Evolutionary conservation across 2,797 vertebrate species (phyloP).

Genomic region (Rhinichthys osculus): DNA sequence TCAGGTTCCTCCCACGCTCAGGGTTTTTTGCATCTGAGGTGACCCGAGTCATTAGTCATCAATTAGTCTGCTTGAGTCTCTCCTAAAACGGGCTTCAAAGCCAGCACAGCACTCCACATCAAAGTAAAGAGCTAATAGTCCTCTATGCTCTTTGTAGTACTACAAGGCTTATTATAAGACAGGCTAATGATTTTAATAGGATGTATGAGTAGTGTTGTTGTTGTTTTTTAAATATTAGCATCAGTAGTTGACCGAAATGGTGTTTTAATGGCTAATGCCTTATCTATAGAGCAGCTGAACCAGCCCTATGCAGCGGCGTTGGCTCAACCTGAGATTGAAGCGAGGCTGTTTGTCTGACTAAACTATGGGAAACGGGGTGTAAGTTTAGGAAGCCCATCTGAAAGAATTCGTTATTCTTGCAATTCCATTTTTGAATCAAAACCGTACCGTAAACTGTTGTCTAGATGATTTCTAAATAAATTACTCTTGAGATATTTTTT

Average conservation of each 20-base stretch:
- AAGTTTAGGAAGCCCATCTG: background rate
- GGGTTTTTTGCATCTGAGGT: constrained; percentile 21
- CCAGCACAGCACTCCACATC: constrained; percentile 62
- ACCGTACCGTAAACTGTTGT: too few relatives aligned
- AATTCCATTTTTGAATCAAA: too few relatives aligned
- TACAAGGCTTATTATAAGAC: constrained; percentile 33
- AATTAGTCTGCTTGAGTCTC: constrained; percentile 59
- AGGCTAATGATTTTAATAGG: background rate
- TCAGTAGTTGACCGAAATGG: background rate
- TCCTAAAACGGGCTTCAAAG: constrained; percentile 60
- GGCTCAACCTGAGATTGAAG: background rate
- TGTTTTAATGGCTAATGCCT: background rate
- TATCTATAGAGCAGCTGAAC: background rate
- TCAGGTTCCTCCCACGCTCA: constrained; percentile 19
- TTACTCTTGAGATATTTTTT: too few relatives aligned
- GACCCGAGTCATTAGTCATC: constrained; percentile 64
- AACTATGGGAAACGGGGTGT: background rate
- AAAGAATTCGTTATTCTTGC: too few relatives aligned
- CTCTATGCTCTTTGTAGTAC: constrained; percentile 42
- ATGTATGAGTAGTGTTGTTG: background rate
- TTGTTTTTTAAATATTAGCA: constrained; percentile 23
- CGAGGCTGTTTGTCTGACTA: background rate
- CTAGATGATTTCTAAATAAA: too few relatives aligned
- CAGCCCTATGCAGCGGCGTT: background rate
- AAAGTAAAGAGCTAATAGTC: constrained; percentile 57